phyloP scores from a whole-genome alignment of 2,797 vertebrate genomes.

The Pangasius sanitwongsei region DNA sequence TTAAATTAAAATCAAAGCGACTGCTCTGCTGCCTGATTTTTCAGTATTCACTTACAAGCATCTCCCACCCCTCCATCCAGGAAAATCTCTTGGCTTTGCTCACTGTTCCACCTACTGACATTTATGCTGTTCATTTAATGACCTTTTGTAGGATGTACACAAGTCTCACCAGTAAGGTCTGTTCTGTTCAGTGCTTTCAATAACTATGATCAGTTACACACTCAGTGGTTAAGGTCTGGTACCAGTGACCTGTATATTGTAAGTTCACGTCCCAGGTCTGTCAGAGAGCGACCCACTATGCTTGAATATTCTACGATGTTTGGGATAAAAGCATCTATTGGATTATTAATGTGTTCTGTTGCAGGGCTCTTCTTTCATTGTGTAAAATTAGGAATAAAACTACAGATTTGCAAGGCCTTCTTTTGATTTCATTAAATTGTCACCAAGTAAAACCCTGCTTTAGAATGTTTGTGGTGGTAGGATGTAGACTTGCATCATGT shows the following conservation, averaged over 20 bases:
- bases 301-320: not conserved
- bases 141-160: conserved; percentile 6
- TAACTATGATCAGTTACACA: not conserved
- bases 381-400: not conserved
- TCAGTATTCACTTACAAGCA: not conserved
- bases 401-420: not conserved
- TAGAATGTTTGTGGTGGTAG: not conserved
- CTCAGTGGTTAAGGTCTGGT: not conserved
- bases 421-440: not conserved
- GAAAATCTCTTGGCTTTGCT: not conserved
- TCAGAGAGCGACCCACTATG: not conserved
- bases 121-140: conserved; percentile 17
- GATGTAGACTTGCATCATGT: not conserved
- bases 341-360: not conserved
- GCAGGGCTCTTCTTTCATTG: not conserved
- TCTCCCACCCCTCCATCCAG: not conserved
- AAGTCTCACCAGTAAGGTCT: not conserved
- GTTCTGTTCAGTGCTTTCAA: not conserved
- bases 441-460: not conserved
- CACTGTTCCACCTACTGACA: not conserved
- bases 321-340: not conserved
- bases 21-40: not conserved
- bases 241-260: not conserved
- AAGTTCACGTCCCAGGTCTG: not conserved
- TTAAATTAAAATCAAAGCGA: conserved; percentile 9